Evolutionary conservation across 92 coral and sea anemone genomes (phyloP), one percentile per base, ranked within the genome.

Genomic region (Epizoanthus ramosus): DNA sequence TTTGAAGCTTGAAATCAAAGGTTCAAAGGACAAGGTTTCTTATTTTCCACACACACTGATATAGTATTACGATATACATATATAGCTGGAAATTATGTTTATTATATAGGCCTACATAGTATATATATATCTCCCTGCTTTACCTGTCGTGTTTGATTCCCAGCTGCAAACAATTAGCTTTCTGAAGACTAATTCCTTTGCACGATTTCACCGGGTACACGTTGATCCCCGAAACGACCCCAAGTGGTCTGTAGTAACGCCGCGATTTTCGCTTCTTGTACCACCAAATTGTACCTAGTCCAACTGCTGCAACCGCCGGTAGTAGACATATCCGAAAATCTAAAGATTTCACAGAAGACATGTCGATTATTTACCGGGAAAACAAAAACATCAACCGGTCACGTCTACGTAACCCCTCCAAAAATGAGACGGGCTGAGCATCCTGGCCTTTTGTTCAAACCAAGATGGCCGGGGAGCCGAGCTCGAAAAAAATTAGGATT

Each of bases 141-240:
- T 60, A 93, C 98, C 98, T 93, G 92, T 95, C 98, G 33, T 86
- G 63, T 45, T 63, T 53, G 50, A 89, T 39, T 43, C 99, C 98
- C 31, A 77, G 87, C 4, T 60, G 85, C 31, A 88, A 68, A 71
- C 94, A 90, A 31, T 67, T 52, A 1, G 94, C 85, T n/a, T 80
- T 57, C 41, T 81, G 81, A 10, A 94, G 59, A 56, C 68, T 52
- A 37, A 94, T 87, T 25, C 93, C 98, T 59, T 73, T 87, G 83
- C 98, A 94, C 10, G 99, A 94, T 63, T 97, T 97, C 17, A 93
- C 89, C 4, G 99, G 98, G 79, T 91, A 93, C 35, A 93, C 81
- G n/a, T 59, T 73, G 81, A 95, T 33, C 4, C 89, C 90, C 16
- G 87, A 52, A 2, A 95, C 98, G 14, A 85, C 85, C 37, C 95